Conservation (phyloP, 2,113 vertebrate genomes). For the Helogale parvula region DNA sequence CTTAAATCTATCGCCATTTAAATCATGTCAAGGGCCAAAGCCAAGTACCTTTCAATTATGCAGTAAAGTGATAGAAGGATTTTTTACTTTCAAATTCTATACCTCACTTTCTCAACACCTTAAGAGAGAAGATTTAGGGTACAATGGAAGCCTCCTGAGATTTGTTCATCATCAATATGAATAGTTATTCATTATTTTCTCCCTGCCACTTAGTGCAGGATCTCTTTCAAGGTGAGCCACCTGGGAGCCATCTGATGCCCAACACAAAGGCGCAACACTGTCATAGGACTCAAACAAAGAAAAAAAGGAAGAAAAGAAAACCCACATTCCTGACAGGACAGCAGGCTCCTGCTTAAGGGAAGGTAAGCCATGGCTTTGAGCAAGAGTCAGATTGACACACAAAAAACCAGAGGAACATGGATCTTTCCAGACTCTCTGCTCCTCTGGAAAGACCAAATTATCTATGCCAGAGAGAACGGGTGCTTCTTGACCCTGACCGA, state of each 20-base stretch:
- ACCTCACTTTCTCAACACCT: background rate
- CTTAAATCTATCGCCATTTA: conserved; percentile 5
- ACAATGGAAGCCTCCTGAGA: background rate
- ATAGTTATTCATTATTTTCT: background rate
- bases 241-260: background rate
- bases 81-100: conserved; percentile 46
- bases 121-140: background rate
- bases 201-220: background rate
- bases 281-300: background rate
- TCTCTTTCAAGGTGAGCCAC: background rate
- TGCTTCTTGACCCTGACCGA: background rate
- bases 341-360: background rate
- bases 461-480: background rate
- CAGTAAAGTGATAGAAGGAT: background rate
- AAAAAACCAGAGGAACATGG: background rate
- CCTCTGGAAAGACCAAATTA: background rate
- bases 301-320: background rate
- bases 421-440: background rate
- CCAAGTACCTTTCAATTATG: conserved; percentile 25
- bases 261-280: background rate
- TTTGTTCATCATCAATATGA: background rate
- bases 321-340: background rate
- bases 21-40: conserved; percentile 16
- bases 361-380: background rate
- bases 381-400: background rate